phyloP scores from a whole-genome alignment of 2,113 vertebrate species.

The Passerina amoena region DNA sequence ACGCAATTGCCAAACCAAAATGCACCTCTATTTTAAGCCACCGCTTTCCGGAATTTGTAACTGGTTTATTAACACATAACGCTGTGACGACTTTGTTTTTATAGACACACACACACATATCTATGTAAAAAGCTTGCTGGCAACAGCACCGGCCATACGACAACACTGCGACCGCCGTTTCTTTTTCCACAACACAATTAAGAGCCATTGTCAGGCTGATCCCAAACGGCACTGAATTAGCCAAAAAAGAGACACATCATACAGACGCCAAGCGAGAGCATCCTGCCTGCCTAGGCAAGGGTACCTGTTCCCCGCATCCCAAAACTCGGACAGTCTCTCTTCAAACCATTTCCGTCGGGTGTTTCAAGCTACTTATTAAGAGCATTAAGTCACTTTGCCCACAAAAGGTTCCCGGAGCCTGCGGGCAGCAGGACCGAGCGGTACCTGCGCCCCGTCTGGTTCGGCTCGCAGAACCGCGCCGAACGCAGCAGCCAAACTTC shows the following conservation, averaged over 20 bases:
- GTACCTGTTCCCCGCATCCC: not conserved
- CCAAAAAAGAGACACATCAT: not conserved
- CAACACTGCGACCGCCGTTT: not conserved
- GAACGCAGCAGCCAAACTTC: not conserved
- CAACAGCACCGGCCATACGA: not conserved
- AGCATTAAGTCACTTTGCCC: not conserved
- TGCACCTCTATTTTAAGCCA: not conserved
- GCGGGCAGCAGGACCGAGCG: not conserved
- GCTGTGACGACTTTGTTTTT: not conserved
- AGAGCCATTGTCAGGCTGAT: not conserved
- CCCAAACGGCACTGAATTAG: not conserved
- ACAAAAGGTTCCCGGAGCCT: not conserved
- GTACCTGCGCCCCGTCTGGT: not conserved
- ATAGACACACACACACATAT: fast-evolving
- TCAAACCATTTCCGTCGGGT: not conserved
- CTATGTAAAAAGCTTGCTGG: not conserved
- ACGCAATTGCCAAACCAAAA: not conserved
- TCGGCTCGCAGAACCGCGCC: not conserved
- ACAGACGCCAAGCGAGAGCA: not conserved
- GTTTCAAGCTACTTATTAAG: not conserved
- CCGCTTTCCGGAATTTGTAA: not conserved
- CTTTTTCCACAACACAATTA: not conserved
- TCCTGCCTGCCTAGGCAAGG: not conserved
- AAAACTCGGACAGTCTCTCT: not conserved
- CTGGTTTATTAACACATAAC: not conserved